Evolutionary conservation across 2,113 vertebrate genomes (phyloP), one percentile per base, ranked within the genome.

Genomic region (Okapia johnstoni): DNA sequence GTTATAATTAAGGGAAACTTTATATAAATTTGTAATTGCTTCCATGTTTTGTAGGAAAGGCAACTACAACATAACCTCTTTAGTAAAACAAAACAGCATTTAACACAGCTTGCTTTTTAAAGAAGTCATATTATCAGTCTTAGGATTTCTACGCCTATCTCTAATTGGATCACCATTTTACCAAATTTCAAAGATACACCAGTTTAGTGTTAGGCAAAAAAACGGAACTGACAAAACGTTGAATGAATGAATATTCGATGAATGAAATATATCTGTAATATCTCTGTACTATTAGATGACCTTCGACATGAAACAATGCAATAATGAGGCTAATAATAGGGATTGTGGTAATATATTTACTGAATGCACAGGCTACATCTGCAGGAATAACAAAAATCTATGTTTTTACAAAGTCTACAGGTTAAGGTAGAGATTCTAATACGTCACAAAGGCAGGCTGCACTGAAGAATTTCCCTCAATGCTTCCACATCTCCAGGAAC

Each of bases 191-290:
- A 85, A 88, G 93, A 90, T 96, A 86, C 46, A 90, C 81, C 66
- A 83, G 61, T 57, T 63, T 19, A 57, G 61, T 60, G 30, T 84
- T 88, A 89, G 76, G 58, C 25, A 28, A 87, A 70, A 70, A 95
- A 88, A 73, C 14, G 85, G 81, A 95, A 96, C 46, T 90, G 93
- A 95, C 90, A 97, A 95, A 97, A 92, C 23, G 60, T 7, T 94
- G 94, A 73, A 57, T 55, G 85, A 88, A 96, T 97, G 52, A 97
- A 96, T 96, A 96, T 97, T 88, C 90, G 92, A 97, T 96, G 94
- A 96, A 86, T 97, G 96, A 97, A 94, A 97, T 97, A 97, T 86
- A 96, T 96, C 88, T 95, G 93, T 61, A 95, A 95, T 97, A 97
- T 97, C 94, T 94, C 91, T 95, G 81, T 63, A 91, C 87, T 97